phyloP scores from a whole-genome alignment of 2,113 vertebrate species.

The Chloebia gouldiae region DNA sequence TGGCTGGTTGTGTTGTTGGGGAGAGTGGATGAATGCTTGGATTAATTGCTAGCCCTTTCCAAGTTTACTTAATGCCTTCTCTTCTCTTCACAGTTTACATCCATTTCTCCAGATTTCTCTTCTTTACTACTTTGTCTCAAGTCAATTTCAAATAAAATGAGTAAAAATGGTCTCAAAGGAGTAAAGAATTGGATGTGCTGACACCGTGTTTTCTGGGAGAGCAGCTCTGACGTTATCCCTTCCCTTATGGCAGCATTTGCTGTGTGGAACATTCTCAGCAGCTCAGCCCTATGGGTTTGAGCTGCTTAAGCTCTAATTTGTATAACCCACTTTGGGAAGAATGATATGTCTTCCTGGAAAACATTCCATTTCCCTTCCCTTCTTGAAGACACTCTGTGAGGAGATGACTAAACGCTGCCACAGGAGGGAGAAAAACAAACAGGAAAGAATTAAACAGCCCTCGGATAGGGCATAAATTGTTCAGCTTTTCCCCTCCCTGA shows the following conservation, averaged over 20 bases:
- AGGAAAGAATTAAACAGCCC: constrained; percentile 47
- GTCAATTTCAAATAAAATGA: not conserved
- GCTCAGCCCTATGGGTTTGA: not conserved
- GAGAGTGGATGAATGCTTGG: not conserved
- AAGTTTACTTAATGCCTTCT: not conserved
- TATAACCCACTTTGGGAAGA: constrained; percentile 12
- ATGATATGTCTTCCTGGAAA: not conserved
- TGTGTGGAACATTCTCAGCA: not conserved
- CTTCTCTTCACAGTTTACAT: not conserved
- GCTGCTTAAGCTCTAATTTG: not conserved
- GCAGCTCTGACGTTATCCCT: not conserved
- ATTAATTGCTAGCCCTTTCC: not conserved
- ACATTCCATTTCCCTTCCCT: not conserved
- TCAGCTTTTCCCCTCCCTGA: constrained; percentile 44
- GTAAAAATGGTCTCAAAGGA: not conserved
- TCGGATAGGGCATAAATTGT: constrained; percentile 44
- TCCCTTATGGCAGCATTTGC: not conserved
- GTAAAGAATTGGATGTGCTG: not conserved
- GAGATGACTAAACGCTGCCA: constrained; percentile 62
- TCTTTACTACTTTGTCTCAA: not conserved
- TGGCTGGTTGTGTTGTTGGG: not conserved
- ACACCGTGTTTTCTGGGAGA: not conserved
- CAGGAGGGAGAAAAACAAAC: constrained; percentile 64
- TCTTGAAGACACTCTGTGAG: not conserved
- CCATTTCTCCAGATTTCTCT: not conserved